Evolutionary conservation across 2,888 invertebrate species (phyloP).

Genomic region (Parthenolecanium corni): DNA sequence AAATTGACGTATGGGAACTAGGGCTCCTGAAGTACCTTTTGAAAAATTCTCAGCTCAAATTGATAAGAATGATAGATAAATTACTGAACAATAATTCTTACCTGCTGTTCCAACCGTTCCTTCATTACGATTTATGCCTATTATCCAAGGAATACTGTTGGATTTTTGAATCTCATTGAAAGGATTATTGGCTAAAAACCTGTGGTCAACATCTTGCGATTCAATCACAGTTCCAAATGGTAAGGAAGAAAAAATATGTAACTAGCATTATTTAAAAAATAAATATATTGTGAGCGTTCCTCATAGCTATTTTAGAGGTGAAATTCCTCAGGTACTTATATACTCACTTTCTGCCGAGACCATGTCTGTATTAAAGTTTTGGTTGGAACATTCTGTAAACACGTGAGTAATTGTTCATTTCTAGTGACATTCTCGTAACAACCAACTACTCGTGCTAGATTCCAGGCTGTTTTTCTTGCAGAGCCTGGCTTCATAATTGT

Average conservation of each 20-base stretch:
- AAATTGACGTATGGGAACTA: too few relatives aligned
- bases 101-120: conserved; percentile 20
- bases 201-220: conserved; percentile 16
- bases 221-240: conserved; percentile 19
- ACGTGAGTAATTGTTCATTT: conserved; percentile 48
- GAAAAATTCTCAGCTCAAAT: too few relatives aligned
- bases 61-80: too few relatives aligned
- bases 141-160: conserved; percentile 27
- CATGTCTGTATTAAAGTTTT: conserved; percentile 40
- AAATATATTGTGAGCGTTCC: too few relatives aligned
- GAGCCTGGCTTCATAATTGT: conserved; percentile 42
- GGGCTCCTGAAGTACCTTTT: too few relatives aligned
- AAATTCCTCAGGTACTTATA: neutral
- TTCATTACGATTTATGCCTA: conserved; percentile 30
- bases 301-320: neutral
- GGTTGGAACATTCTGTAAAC: conserved; percentile 50
- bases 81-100: too few relatives aligned
- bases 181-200: conserved; percentile 20
- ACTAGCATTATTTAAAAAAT: too few relatives aligned
- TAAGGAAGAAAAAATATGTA: neutral
- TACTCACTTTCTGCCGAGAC: neutral
- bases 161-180: conserved; percentile 22
- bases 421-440: conserved; percentile 44
- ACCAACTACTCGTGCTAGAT: conserved; percentile 49
- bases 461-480: conserved; percentile 48